Evolutionary conservation across 2,113 vertebrate genomes (phyloP).

Genomic region (human): GRCh38 chr16:72434501-72435000

Average conservation of each 20-base stretch:
- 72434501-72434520: neutral
- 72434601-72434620: neutral
- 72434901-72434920: neutral
- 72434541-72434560: neutral
- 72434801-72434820: neutral
- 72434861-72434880: neutral
- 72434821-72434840: neutral
- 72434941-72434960: conserved; percentile 38
- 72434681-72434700: neutral
- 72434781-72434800: neutral
- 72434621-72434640: neutral
- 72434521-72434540: neutral
- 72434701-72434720: neutral
- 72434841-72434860: neutral
- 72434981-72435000: neutral
- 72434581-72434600: neutral
- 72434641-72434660: neutral
- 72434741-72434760: neutral
- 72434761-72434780: conserved; percentile 5
- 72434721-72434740: neutral
- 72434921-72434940: neutral
- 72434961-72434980: neutral
- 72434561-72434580: conserved; percentile 21
- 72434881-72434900: neutral
- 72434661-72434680: neutral